These are phyloP conservation scores for Eurystomus glaucurus DNA, from an alignment of 2,797 vertebrate genomes.

Conservation along the genomic window DNA sequence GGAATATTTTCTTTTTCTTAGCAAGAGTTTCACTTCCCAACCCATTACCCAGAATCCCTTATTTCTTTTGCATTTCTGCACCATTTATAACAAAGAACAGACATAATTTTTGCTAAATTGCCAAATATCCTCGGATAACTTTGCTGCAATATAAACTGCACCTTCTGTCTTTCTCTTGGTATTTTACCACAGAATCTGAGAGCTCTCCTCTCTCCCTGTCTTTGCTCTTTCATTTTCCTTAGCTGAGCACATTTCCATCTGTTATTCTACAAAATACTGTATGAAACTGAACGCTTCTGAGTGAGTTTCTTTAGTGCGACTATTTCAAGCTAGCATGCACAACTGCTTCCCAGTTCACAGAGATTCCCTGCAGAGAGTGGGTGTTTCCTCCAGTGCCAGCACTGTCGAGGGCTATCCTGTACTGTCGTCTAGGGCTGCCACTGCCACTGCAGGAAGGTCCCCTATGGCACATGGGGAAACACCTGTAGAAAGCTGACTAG, in stretches of 20 bases:
- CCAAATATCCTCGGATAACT: neutral
- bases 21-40: slow-evolving; percentile 9
- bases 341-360: neutral
- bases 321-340: neutral
- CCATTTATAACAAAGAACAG: neutral
- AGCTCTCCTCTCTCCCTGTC: neutral
- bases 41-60: neutral
- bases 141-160: neutral
- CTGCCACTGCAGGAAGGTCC: neutral
- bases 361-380: neutral
- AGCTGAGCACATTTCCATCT: neutral
- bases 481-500: slow-evolving; percentile 4
- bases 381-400: neutral
- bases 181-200: neutral
- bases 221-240: neutral
- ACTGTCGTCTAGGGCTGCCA: neutral
- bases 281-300: neutral
- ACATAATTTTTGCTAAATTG: neutral
- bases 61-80: neutral
- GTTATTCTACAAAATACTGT: neutral
- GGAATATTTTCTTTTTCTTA: neutral
- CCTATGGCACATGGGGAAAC: slow-evolving; percentile 10
- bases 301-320: neutral
- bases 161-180: neutral
- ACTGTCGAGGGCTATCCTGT: neutral